These are phyloP conservation scores for Euura lappo DNA, from an alignment of 1,140 invertebrate genomes.

Conservation along the genomic window DNA sequence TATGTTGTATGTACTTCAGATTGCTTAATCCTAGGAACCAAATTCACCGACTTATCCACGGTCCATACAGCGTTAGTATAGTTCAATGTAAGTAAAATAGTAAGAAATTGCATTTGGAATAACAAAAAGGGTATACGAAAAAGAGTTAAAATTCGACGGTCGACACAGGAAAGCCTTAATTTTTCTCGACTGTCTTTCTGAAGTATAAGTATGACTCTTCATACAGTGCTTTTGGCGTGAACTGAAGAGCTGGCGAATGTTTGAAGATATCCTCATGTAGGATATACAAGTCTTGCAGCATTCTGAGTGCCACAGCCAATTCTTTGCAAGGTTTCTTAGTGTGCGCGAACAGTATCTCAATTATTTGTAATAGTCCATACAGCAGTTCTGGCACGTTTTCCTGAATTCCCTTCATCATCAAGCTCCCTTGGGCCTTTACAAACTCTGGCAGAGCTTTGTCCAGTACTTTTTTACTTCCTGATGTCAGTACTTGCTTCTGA, in stretches of 20 bases:
- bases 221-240: too few relatives aligned
- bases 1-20: too few relatives aligned
- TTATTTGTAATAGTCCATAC: background rate
- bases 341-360: background rate
- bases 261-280: background rate
- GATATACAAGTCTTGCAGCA: background rate
- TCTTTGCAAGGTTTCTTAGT: background rate
- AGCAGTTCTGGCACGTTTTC: background rate
- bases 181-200: too few relatives aligned
- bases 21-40: too few relatives aligned
- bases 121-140: too few relatives aligned
- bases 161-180: too few relatives aligned
- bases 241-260: background rate
- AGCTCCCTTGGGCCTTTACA: background rate
- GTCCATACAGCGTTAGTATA: too few relatives aligned
- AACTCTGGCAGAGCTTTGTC: background rate
- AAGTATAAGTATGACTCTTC: too few relatives aligned
- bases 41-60: too few relatives aligned
- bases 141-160: too few relatives aligned
- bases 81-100: too few relatives aligned
- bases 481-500: background rate
- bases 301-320: background rate
- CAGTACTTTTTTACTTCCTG: background rate
- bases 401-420: background rate
- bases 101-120: too few relatives aligned